Evolutionary conservation across 2,113 vertebrate species (phyloP).

Genomic region (Romanogobio albipinnatus): DNA sequence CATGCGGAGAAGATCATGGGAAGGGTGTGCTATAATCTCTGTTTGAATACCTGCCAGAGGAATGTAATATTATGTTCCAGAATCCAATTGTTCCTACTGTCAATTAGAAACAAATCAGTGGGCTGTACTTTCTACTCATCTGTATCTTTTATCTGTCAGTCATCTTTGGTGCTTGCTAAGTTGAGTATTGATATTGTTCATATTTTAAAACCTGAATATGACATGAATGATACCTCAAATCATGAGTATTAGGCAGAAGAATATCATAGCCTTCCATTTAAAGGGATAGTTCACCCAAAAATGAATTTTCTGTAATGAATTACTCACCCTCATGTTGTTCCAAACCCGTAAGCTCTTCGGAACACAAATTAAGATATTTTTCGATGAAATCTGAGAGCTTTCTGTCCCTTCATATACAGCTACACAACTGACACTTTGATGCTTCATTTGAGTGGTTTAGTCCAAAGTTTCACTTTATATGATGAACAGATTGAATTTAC

Average conservation of each 20-base stretch:
- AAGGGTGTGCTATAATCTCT: background rate
- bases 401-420: too few species aligned
- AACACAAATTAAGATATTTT: too few species aligned
- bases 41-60: conserved; percentile 7
- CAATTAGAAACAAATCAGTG: background rate
- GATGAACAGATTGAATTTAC: too few species aligned
- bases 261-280: background rate
- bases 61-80: background rate
- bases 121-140: background rate
- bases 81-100: background rate
- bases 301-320: too few species aligned
- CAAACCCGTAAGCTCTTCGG: too few species aligned
- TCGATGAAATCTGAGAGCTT: too few species aligned
- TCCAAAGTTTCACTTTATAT: too few species aligned
- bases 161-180: background rate
- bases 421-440: too few species aligned
- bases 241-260: background rate
- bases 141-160: background rate
- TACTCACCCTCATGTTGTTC: too few species aligned
- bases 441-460: too few species aligned
- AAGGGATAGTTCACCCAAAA: background rate
- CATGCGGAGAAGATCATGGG: conserved; percentile 27
- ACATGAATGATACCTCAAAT: background rate
- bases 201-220: background rate
- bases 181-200: background rate